These are phyloP conservation scores for Diorhabda elongata DNA, from an alignment of 1,140 invertebrate genomes.

Conservation along the genomic window DNA sequence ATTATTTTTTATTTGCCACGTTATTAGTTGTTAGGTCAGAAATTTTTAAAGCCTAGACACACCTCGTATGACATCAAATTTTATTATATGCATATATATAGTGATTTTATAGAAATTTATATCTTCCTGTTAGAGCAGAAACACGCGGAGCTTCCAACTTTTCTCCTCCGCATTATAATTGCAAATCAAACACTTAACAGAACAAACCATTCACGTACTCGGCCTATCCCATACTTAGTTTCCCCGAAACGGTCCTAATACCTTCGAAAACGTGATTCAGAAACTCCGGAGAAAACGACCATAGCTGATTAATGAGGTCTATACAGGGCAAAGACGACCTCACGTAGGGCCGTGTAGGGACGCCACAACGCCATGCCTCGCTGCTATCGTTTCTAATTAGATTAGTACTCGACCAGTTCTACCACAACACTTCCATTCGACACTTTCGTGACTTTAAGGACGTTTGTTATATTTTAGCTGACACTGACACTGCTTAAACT, in stretches of 20 bases:
- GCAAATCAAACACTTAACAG: slow-evolving; percentile 2
- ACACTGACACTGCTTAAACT: not conserved
- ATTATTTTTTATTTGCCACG: too few relatives aligned
- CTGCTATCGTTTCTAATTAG: slow-evolving; percentile 14
- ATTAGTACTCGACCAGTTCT: slow-evolving; percentile 15
- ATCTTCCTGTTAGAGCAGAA: not conserved
- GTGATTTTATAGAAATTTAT: not conserved
- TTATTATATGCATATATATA: too few relatives aligned
- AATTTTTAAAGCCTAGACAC: too few relatives aligned
- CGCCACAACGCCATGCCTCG: slow-evolving; percentile 6
- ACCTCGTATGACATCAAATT: too few relatives aligned
- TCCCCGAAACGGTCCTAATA: slow-evolving; percentile 3
- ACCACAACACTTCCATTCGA: slow-evolving; percentile 14
- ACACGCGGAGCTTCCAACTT: not conserved
- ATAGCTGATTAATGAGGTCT: slow-evolving; percentile 8
- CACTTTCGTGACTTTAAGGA: slow-evolving; percentile 3
- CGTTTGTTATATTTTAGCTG: slow-evolving; percentile 2
- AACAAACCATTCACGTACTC: not conserved
- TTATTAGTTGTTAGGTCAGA: too few relatives aligned
- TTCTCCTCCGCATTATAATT: not conserved
- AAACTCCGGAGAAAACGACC: slow-evolving; percentile 4
- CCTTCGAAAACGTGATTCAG: slow-evolving; percentile 10
- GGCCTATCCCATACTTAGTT: not conserved
- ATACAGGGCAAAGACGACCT: slow-evolving; percentile 9
- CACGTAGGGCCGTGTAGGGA: slow-evolving; percentile 6